A percentile compares a stretch with the other conserved stretches of the same genome.
Evolutionary conservation across 2,888 invertebrate species (phyloP).

Genomic region (Campoplex capitator): DNA sequence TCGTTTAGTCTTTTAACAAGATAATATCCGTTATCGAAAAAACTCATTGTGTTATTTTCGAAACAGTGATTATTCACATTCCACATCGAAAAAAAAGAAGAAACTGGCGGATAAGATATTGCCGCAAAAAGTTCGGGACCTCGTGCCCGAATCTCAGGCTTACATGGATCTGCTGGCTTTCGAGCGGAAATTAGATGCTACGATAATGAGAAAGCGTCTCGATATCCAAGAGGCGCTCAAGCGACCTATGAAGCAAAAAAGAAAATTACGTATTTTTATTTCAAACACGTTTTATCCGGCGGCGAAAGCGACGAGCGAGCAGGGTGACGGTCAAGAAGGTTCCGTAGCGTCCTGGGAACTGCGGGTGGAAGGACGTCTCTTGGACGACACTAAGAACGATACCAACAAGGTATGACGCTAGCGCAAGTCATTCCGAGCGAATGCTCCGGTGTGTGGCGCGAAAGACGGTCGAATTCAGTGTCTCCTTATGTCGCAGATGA

Average conservation of each 20-base stretch:
- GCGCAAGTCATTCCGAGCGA: neutral
- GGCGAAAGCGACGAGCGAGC: slow-evolving; percentile 90
- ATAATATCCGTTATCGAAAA: slow-evolving; percentile 75
- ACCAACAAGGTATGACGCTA: slow-evolving; percentile 91
- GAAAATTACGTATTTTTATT: slow-evolving; percentile 98
- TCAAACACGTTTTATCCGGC: slow-evolving; percentile 99
- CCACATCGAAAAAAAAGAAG: slow-evolving; percentile 94
- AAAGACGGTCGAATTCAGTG: too few species aligned
- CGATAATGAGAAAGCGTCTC: slow-evolving; percentile 98
- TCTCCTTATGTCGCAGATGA: slow-evolving; percentile 86
- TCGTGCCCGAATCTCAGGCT: slow-evolving; percentile 99
- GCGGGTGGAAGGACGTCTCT: slow-evolving; percentile 97
- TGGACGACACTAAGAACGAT: slow-evolving; percentile 97
- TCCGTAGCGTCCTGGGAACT: slow-evolving; percentile 98
- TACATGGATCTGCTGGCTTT: slow-evolving; percentile 99
- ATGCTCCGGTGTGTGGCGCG: too few species aligned
- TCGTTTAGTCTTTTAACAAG: slow-evolving; percentile 78
- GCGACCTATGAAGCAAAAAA: slow-evolving; percentile 99
- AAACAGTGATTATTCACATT: slow-evolving; percentile 87
- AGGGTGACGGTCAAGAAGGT: slow-evolving; percentile 92
- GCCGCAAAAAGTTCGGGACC: slow-evolving; percentile 97
- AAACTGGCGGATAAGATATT: slow-evolving; percentile 98
- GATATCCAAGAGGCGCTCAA: slow-evolving; percentile 99
- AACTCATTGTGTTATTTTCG: slow-evolving; percentile 84
- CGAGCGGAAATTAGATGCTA: slow-evolving; percentile 98